These are phyloP conservation scores for Lasiommata megera DNA, from an alignment of 2,888 invertebrate genomes.

Conservation along the genomic window DNA sequence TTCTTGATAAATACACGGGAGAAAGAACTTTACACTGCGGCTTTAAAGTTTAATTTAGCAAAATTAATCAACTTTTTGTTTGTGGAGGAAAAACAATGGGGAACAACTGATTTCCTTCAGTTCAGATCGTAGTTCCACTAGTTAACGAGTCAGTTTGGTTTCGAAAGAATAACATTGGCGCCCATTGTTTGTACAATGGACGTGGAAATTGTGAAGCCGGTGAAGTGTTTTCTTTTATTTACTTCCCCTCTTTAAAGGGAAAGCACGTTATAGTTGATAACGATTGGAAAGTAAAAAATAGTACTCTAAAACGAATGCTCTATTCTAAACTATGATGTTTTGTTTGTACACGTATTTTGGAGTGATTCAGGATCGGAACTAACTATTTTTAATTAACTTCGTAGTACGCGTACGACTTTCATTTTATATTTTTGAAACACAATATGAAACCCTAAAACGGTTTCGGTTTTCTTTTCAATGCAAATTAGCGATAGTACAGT, in stretches of 20 bases:
- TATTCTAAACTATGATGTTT: too few species aligned
- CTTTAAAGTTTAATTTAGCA: slow-evolving; percentile 22
- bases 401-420: too few species aligned
- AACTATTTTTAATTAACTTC: too few species aligned
- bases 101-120: slow-evolving; percentile 21
- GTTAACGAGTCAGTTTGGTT: slow-evolving; percentile 18
- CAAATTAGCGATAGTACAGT: too few species aligned
- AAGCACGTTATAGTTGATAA: not conserved
- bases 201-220: slow-evolving; percentile 4
- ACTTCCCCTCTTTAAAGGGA: not conserved
- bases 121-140: slow-evolving; percentile 14
- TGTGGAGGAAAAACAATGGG: slow-evolving; percentile 21
- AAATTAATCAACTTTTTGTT: slow-evolving; percentile 11
- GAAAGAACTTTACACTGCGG: slow-evolving; percentile 12
- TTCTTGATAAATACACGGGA: slow-evolving; percentile 6
- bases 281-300: not conserved
- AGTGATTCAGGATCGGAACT: too few species aligned
- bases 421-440: too few species aligned
- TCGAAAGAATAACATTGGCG: slow-evolving; percentile 15
- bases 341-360: too few species aligned
- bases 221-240: slow-evolving; percentile 2
- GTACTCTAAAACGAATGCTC: too few species aligned
- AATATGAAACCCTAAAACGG: too few species aligned
- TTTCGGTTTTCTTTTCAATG: too few species aligned
- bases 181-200: slow-evolving; percentile 9